Conservation (phyloP, 2,888 invertebrate genomes). For the Drosophila koepferae region DNA sequence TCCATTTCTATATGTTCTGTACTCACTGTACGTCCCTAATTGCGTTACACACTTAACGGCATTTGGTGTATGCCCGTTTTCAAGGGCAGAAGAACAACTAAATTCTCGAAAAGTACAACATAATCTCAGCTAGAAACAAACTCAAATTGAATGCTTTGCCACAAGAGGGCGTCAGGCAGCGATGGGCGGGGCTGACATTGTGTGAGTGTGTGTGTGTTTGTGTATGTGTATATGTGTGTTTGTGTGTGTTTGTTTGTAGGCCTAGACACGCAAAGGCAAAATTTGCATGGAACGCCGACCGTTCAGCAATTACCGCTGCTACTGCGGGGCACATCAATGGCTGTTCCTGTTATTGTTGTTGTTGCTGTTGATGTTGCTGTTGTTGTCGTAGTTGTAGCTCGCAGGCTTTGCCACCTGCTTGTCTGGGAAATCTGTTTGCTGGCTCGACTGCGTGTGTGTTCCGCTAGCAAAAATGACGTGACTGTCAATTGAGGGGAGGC, state of each 20-base stretch:
- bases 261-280: slow-evolving; percentile 67
- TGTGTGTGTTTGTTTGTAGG: slow-evolving; percentile 19
- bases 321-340: slow-evolving; percentile 55
- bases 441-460: slow-evolving; percentile 71
- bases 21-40: background rate
- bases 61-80: background rate
- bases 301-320: slow-evolving; percentile 70
- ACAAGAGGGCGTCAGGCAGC: slow-evolving; percentile 5
- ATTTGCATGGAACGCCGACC: slow-evolving; percentile 62
- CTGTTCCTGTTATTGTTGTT: slow-evolving; percentile 5
- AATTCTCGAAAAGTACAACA: slow-evolving; percentile 42
- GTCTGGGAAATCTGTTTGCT: slow-evolving; percentile 67
- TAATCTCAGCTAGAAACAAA: slow-evolving; percentile 39
- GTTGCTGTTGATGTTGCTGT: slow-evolving; percentile 18
- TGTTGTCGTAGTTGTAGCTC: slow-evolving; percentile 37
- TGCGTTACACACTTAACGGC: background rate
- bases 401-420: slow-evolving; percentile 75
- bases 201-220: background rate
- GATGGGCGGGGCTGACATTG: slow-evolving; percentile 7
- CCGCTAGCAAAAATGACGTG: slow-evolving; percentile 74
- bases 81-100: slow-evolving; percentile 23
- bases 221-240: background rate
- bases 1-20: background rate
- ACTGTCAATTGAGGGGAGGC: slow-evolving; percentile 59
- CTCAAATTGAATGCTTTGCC: slow-evolving; percentile 22